Evolutionary conservation across 2,888 invertebrate species (phyloP).

Genomic region (Pollenia griseotomentosa): DNA sequence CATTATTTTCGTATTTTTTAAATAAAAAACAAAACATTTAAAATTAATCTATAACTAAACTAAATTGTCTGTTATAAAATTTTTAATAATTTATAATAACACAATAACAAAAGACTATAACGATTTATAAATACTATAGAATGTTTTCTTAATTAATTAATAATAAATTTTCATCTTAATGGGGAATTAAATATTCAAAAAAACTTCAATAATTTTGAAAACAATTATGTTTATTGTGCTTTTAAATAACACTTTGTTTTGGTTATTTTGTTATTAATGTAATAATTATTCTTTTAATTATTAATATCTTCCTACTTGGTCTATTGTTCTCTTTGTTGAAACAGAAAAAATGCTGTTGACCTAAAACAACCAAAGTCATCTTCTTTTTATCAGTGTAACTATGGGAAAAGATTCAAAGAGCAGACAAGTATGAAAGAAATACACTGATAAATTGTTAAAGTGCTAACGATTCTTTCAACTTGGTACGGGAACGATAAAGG

Average conservation of each 20-base stretch:
- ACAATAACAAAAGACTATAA: no score
- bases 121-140: background rate
- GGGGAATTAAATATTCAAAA: background rate
- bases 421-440: background rate
- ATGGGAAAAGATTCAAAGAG: slow-evolving; percentile 14
- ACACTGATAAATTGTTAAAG: slow-evolving; percentile 26
- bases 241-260: background rate
- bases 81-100: no score
- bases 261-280: background rate
- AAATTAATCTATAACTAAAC: no score
- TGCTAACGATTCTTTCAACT: background rate
- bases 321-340: background rate
- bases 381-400: slow-evolving; percentile 21
- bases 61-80: no score
- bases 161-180: background rate
- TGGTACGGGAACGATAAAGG: background rate
- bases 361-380: background rate
- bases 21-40: no score
- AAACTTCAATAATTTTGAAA: background rate
- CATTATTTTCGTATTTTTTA: no score
- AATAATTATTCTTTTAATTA: no score
- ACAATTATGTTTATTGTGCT: background rate
- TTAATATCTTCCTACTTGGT: no score
- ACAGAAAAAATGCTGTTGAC: background rate
- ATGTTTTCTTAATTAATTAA: background rate